Base-by-base conservation (phyloP, 2,888 invertebrate species). In the Scaptomyza reducta region DNA sequence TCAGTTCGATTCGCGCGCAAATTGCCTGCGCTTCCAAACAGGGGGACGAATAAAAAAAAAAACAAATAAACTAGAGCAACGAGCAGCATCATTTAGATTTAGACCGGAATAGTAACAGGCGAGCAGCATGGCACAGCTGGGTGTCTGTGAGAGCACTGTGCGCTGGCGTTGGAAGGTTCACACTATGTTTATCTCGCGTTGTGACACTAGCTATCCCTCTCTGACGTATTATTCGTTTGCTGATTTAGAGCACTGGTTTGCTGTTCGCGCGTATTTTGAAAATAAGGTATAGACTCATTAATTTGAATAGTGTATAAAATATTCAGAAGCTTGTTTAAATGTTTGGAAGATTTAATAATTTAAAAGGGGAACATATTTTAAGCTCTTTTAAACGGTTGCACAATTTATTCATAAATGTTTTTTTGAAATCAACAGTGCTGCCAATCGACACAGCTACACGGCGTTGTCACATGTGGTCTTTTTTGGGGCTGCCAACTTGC, bases 21-120 rank as follows among this genome's bases (percentile, higher is more conserved):
- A 56, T 49, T 62, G 76, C 80, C 65, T 74, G 78, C 78, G 83
- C 82, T 79, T 79, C 80, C 73, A 78, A 79, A 31, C 75, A 74
- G 35, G 50, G 50, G 49, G 22, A 25, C 35, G 40, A 16, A 40
- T 33, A 31, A 16, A 40, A 45, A 31, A 41, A 46, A 60, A 67
- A 59, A 31, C 31, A 73, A 62, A 63, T 79, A 88, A 91, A 91
- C 90, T 91, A 90, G 91, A 91, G 91, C 91, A 90, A 84, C 74
- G 87, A 91, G 91, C 80, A 91, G 91, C 91, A 91, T 91, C 91
- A 91, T 91, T 90, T 91, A 91, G 91, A 91, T 91, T 90, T 91
- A 91, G 91, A 91, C 91, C 91, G 91, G 90, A 90, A 90, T 89
- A 85, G 81, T 88, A 90, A 67, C 89, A 91, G 91, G 91, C 81